These are phyloP conservation scores for Rhincodon typus DNA, from an alignment of 2,797 vertebrate species.

Conservation along the genomic window DNA sequence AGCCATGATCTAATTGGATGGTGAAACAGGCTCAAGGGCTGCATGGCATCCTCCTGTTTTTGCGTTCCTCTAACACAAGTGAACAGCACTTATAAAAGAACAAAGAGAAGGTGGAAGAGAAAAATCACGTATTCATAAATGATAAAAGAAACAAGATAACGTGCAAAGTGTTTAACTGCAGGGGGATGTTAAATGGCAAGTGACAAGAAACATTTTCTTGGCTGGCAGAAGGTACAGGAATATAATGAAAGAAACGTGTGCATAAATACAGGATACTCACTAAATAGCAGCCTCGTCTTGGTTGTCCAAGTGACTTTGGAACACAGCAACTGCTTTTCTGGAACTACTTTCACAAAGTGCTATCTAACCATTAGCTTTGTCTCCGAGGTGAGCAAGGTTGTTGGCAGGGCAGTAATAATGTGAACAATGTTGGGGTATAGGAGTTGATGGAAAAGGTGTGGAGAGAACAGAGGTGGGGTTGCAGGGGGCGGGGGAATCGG, in stretches of 20 bases:
- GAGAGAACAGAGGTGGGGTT: no score
- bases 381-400: no score
- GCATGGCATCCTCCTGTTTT: neutral
- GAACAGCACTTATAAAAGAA: neutral
- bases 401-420: no score
- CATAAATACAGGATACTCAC: neutral
- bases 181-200: neutral
- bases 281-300: neutral
- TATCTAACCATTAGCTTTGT: no score
- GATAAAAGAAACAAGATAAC: neutral
- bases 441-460: no score
- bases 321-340: neutral
- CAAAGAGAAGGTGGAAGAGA: neutral
- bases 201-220: no score
- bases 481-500: no score
- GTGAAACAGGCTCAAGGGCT: neutral
- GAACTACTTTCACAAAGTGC: no score
- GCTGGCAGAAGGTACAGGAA: neutral
- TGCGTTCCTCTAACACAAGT: neutral
- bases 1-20: neutral
- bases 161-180: no score
- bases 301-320: neutral
- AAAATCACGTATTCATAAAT: neutral
- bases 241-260: neutral
- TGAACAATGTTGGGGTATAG: no score